These are phyloP conservation scores for Eugnorisma glareosa DNA, from an alignment of 2,888 invertebrate genomes.

Conservation along the genomic window DNA sequence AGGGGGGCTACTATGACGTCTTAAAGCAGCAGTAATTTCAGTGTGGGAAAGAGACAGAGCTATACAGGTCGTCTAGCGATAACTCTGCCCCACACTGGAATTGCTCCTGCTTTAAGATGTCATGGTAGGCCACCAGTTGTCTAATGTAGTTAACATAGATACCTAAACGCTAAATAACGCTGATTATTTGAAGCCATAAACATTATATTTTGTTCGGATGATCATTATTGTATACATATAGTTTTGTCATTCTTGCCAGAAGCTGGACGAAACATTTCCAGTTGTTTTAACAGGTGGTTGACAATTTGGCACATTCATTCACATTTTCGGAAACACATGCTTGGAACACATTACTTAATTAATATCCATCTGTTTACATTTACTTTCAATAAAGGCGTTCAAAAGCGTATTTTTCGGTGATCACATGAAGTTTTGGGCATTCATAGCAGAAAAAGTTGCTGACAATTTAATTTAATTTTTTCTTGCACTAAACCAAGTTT, in stretches of 20 bases:
- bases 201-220: not conserved
- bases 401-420: not conserved
- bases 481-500: not conserved
- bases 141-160: not conserved
- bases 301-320: not conserved
- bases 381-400: not conserved
- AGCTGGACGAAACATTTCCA: not conserved
- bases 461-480: not conserved
- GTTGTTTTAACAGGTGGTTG: slow-evolving; percentile 32
- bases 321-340: slow-evolving; percentile 17
- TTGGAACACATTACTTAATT: slow-evolving; percentile 28
- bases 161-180: not conserved
- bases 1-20: too few species aligned
- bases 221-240: not conserved
- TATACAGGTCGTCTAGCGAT: too few species aligned
- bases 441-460: not conserved
- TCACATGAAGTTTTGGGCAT: not conserved
- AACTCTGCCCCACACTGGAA: too few species aligned
- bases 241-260: not conserved
- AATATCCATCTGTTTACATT: slow-evolving; percentile 3
- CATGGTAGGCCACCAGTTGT: not conserved
- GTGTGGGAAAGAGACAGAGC: too few species aligned
- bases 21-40: too few species aligned
- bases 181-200: not conserved
- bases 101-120: too few species aligned